Conservation (phyloP, 2,888 invertebrate species). For the Orchesella flavescens region DNA sequence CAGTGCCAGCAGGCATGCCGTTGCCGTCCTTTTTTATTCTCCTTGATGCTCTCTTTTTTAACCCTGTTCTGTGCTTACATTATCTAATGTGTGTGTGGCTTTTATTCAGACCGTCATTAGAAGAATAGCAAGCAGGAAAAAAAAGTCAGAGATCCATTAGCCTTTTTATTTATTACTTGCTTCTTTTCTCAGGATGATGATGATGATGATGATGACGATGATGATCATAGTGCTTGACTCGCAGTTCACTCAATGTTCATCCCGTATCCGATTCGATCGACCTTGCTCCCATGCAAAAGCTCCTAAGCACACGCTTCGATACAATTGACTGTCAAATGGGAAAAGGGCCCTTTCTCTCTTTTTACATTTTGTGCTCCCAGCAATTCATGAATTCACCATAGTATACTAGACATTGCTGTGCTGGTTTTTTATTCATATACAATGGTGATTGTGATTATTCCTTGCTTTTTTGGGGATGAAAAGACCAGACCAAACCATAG, state of each 20-base stretch:
- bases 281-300: constrained; percentile 26
- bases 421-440: constrained; percentile 34
- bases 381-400: too few species aligned
- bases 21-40: constrained; percentile 41
- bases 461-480: background rate
- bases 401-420: background rate
- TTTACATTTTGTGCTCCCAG: too few species aligned
- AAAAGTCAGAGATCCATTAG: constrained; percentile 67
- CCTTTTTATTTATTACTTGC: constrained; percentile 67
- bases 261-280: constrained; percentile 42
- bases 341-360: background rate
- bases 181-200: constrained; percentile 44
- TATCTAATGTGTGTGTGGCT: constrained; percentile 60
- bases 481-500: background rate
- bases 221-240: background rate
- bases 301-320: constrained; percentile 11
- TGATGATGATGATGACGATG: background rate
- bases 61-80: constrained; percentile 30
- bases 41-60: background rate
- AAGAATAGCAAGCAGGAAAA: constrained; percentile 60
- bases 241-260: constrained; percentile 34
- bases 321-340: constrained; percentile 44
- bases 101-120: constrained; percentile 63
- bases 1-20: constrained; percentile 23
- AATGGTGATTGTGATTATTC: constrained; percentile 16